Percentiles rank a stretch among this genome's conserved stretches.
Evolutionary conservation across 2,888 invertebrate species (phyloP).

Genomic region (Frankliniella fusca): DNA sequence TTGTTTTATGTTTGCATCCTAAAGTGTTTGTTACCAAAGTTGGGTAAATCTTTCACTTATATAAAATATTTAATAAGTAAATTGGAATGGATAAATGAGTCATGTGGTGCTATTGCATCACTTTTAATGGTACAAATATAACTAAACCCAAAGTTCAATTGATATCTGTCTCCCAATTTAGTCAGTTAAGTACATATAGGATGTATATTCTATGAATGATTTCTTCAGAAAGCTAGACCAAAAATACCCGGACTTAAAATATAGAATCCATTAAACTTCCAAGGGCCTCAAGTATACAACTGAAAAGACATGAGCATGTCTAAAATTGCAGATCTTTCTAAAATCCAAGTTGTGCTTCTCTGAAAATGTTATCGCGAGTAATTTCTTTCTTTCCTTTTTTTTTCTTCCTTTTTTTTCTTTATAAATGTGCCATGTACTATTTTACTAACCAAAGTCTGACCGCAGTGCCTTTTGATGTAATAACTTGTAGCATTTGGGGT

Average conservation of each 20-base stretch:
- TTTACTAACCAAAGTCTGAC: constrained; percentile 13
- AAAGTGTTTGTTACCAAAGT: constrained; percentile 14
- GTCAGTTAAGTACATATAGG: constrained; percentile 19
- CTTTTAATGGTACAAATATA: constrained; percentile 19
- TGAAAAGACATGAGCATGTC: background rate
- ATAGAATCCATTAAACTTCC: background rate
- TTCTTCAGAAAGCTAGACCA: background rate
- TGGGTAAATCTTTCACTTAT: background rate
- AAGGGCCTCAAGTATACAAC: background rate
- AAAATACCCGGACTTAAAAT: background rate
- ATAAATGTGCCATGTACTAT: constrained; percentile 15
- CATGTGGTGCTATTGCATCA: constrained; percentile 12
- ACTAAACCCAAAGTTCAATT: constrained; percentile 25
- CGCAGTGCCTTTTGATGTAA: constrained; percentile 1
- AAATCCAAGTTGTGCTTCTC: background rate
- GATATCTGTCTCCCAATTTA: constrained; percentile 22
- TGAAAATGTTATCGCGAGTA: background rate
- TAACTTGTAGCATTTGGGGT: background rate
- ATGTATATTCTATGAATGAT: background rate
- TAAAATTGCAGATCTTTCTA: background rate
- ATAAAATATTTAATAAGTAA: constrained; percentile 13
- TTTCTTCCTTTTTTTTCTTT: background rate
- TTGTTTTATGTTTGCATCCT: background rate
- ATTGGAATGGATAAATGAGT: constrained; percentile 2
- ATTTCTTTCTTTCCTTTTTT: background rate